Base-by-base conservation (phyloP, 2,888 invertebrate genomes). In the Liodrosophila aerea region DNA sequence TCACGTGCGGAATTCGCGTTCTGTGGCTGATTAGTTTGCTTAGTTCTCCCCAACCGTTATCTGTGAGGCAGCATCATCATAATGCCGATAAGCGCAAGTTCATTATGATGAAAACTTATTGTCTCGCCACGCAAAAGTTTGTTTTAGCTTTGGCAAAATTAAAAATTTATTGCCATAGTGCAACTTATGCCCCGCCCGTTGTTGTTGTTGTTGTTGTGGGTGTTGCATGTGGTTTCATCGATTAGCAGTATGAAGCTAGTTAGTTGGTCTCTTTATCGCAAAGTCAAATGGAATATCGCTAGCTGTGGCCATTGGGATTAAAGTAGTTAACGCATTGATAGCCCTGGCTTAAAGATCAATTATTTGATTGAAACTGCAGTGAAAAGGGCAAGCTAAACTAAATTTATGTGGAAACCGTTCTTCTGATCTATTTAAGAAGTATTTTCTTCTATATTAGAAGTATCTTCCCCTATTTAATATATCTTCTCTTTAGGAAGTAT, bases 141-240 rank as follows among this genome's bases (percentile, higher is more conserved):
- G 33, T 52, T 69, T 63, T 68, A 54, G 58, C 51, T 46, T 4
- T 33, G 22, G 45, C 47, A 60, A 60, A 68, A 68, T 71, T 66
- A 73, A 68, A 75, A 75, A 76, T 76, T 68, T 75, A 76, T 77
- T 75, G 68, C 44, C 46, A 57, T 52, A 61, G 52, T 68, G 68
- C 37, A 68, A 60, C 51, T 69, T 52, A 61, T 69, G 65, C 41
- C 46, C 60, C 31, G 51, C 16, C 12, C 45, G 31, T 15, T 41
- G 15, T 13, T 51, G n/a, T 9, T 31, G 31, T 9, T 41, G 27
- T 51, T 57, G 15, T 44, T 52, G 39, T 33, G 13, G 30, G 45
- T 53, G 52, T 56, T 64, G 47, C 62, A 34, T 51, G 39, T n/a
- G 52, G 46, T 11, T 46, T 50, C 11, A 13, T 13, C 22, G 33